A percentile compares a stretch with the other conserved stretches of the same genome.
Evolutionary conservation across 2,797 vertebrate genomes (phyloP).

Genomic region (Centroberyx gerrardi): DNA sequence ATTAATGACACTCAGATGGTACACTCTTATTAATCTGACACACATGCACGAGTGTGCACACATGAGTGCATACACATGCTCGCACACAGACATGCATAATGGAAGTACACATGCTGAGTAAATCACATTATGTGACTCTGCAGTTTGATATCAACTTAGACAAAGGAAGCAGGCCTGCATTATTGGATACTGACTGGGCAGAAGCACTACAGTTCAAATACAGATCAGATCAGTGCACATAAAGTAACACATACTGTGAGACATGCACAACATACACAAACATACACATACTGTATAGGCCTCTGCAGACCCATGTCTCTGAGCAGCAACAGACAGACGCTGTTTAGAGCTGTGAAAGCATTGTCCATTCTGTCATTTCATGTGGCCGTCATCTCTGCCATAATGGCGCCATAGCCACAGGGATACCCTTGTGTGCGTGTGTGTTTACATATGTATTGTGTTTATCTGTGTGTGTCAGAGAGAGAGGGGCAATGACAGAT

Average conservation of each 20-base stretch:
- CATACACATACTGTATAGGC: not conserved
- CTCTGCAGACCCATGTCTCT: constrained; percentile 10
- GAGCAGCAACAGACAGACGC: not conserved
- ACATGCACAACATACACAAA: not conserved
- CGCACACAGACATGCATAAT: not conserved
- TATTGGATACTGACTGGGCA: not conserved
- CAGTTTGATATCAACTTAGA: not conserved
- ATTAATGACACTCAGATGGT: constrained; percentile 54
- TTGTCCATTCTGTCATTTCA: constrained; percentile 36
- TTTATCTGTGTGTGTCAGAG: not conserved
- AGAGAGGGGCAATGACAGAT: constrained; percentile 8
- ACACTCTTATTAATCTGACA: constrained; percentile 38
- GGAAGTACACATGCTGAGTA: not conserved
- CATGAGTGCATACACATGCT: constrained; percentile 2
- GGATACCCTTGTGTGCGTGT: constrained; percentile 13
- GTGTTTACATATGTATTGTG: constrained; percentile 21
- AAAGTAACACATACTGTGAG: not conserved
- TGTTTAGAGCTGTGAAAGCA: constrained; percentile 37
- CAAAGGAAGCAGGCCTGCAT: not conserved
- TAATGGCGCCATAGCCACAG: constrained; percentile 34
- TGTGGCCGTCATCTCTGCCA: constrained; percentile 38
- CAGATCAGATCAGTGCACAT: not conserved
- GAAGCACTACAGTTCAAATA: not conserved
- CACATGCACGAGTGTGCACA: constrained; percentile 16
- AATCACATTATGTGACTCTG: not conserved